These are phyloP conservation scores for Lepetodrilus schrolli DNA, from an alignment of 2,888 invertebrate genomes.

Conservation along the genomic window DNA sequence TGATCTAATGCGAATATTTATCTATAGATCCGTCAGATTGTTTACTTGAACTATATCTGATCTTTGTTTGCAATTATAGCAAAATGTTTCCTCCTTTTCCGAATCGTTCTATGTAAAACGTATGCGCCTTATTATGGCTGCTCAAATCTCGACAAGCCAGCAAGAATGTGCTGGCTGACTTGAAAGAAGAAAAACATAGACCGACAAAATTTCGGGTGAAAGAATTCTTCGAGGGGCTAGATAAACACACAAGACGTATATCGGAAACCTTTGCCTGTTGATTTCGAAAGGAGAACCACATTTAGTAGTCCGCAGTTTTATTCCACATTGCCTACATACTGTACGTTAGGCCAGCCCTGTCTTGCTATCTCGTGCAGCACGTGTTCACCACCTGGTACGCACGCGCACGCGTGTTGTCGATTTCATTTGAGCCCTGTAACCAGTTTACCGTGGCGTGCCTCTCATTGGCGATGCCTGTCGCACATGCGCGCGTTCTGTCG, in stretches of 20 bases:
- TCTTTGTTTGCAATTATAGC: too few relatives aligned
- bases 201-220: neutral
- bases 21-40: too few relatives aligned
- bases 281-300: conserved; percentile 9
- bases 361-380: conserved; percentile 8
- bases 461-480: neutral
- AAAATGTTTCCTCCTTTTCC: too few relatives aligned
- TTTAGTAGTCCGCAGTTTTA: neutral
- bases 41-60: too few relatives aligned
- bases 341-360: neutral
- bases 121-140: too few relatives aligned
- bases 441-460: neutral
- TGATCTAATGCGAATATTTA: too few relatives aligned
- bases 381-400: conserved; percentile 12
- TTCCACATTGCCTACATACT: neutral
- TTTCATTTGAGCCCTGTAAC: conserved; percentile 15
- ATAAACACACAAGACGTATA: neutral
- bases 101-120: too few relatives aligned
- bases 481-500: too few relatives aligned
- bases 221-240: conserved; percentile 8
- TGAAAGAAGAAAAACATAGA: neutral
- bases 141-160: too few relatives aligned
- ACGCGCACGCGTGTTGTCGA: conserved; percentile 15
- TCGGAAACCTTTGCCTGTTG: neutral
- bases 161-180: too few relatives aligned